A percentile compares a stretch with the other conserved stretches of the same genome.
These are phyloP conservation scores for Oscheius sp. DNA, from an alignment of 2,888 invertebrate species.

Conservation along the genomic window DNA sequence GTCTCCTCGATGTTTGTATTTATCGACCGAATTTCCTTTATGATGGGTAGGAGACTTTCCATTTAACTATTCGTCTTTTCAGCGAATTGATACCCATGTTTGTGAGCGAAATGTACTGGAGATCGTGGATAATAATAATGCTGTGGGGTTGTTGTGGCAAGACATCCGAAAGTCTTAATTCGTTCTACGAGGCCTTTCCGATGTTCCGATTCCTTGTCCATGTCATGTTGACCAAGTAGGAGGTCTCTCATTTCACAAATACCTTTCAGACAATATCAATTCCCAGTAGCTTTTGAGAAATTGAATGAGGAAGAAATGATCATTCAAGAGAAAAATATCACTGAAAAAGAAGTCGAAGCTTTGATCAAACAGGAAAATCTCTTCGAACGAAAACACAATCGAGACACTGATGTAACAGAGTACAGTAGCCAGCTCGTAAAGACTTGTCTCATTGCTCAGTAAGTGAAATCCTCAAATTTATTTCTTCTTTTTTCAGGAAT, in stretches of 20 bases:
- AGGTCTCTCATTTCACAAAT: too few relatives aligned
- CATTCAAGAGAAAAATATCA: not conserved
- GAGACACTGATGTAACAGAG: constrained; percentile 10
- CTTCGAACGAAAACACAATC: constrained; percentile 6
- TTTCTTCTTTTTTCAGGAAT: not conserved
- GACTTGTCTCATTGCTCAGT: constrained; percentile 12
- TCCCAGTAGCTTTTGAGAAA: constrained; percentile 26
- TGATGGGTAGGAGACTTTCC: not conserved
- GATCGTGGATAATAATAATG: constrained; percentile 25
- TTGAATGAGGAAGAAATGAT: constrained; percentile 13
- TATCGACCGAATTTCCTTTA: constrained; percentile 5
- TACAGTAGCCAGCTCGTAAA: constrained; percentile 17
- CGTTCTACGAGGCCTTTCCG: constrained; percentile 18
- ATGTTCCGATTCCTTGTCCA: constrained; percentile 29
- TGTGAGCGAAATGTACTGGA: constrained; percentile 22
- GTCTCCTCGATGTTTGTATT: constrained; percentile 22
- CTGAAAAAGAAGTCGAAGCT: constrained; percentile 9
- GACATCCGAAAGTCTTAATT: not conserved
- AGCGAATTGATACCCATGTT: constrained; percentile 21
- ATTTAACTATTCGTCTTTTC: not conserved
- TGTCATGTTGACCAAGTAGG: constrained; percentile 27
- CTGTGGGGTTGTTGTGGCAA: constrained; percentile 15
- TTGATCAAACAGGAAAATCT: constrained; percentile 19
- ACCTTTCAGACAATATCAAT: constrained; percentile 19
- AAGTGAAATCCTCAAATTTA: too few relatives aligned